phyloP scores from a whole-genome alignment of 2,797 vertebrate species.

The Triplophysa yarkandensis region DNA sequence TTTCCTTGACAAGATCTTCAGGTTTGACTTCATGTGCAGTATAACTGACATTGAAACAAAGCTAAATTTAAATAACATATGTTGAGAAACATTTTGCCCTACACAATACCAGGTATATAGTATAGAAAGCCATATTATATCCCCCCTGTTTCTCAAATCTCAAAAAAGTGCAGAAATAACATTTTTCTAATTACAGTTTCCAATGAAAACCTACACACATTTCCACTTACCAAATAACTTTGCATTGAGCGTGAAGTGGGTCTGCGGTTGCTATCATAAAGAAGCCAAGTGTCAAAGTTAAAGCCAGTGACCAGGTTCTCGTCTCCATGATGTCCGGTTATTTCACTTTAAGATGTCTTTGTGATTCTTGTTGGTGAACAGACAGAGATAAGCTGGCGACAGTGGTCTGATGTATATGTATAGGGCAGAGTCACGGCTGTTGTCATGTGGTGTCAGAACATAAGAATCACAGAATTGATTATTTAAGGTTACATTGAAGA shows the following conservation, averaged over 20 bases:
- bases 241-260: conserved; percentile 45
- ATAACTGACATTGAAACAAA: too few species aligned
- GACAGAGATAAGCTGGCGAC: background rate
- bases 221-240: conserved; percentile 50
- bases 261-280: background rate
- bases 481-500: background rate
- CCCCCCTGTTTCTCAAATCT: background rate
- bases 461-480: conserved; percentile 27
- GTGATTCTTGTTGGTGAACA: background rate
- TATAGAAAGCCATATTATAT: background rate
- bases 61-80: too few species aligned
- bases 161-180: background rate
- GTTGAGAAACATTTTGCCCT: too few species aligned
- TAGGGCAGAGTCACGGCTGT: background rate
- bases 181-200: too few species aligned
- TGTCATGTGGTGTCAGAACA: conserved; percentile 3
- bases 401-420: background rate
- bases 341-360: background rate
- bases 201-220: background rate
- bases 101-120: background rate
- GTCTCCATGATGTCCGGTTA: conserved; percentile 24
- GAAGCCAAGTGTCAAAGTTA: conserved; percentile 28
- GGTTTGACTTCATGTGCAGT: too few species aligned
- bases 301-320: conserved; percentile 14
- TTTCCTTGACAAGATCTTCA: too few species aligned